Percentiles rank a stretch among this genome's conserved stretches.
Evolutionary conservation across 1,140 invertebrate genomes (phyloP).

Genomic region (Mesaphorura yosii): DNA sequence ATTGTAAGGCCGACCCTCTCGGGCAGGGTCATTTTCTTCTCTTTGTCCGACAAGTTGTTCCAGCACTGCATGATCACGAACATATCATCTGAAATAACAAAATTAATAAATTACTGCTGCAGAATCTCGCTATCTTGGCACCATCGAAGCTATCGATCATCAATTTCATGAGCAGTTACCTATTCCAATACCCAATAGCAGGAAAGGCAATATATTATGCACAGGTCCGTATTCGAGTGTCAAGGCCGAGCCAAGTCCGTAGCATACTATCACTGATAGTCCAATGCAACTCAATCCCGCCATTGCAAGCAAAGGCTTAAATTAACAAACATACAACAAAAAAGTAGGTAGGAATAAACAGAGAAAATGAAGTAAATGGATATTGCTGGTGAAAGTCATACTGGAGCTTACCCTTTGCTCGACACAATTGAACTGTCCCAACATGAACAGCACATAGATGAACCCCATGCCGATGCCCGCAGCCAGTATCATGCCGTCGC

Average conservation of each 20-base stretch:
- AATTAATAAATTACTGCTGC: not conserved
- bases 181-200: conserved; percentile 65
- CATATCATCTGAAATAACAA: conserved; percentile 45
- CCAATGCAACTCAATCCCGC: conserved; percentile 58
- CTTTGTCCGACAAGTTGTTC: conserved; percentile 28
- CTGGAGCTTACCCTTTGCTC: conserved; percentile 57
- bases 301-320: conserved; percentile 46
- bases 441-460: conserved; percentile 56
- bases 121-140: no score
- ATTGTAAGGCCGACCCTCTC: conserved; percentile 54
- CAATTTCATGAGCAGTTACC: conserved; percentile 37
- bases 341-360: conserved; percentile 1
- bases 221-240: conserved; percentile 66
- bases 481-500: conserved; percentile 56
- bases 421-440: conserved; percentile 62
- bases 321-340: conserved; percentile 16
- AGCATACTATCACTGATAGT: conserved; percentile 60
- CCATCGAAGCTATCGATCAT: not conserved
- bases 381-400: no score
- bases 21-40: conserved; percentile 36
- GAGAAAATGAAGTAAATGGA: no score
- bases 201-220: conserved; percentile 65
- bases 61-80: conserved; percentile 59
- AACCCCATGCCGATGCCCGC: conserved; percentile 58
- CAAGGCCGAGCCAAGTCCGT: conserved; percentile 58